Percentiles rank a stretch among this genome's conserved stretches.
Evolutionary conservation across 92 coral and sea anemone species (phyloP).

Genomic region (Pocillopora meandrina): DNA sequence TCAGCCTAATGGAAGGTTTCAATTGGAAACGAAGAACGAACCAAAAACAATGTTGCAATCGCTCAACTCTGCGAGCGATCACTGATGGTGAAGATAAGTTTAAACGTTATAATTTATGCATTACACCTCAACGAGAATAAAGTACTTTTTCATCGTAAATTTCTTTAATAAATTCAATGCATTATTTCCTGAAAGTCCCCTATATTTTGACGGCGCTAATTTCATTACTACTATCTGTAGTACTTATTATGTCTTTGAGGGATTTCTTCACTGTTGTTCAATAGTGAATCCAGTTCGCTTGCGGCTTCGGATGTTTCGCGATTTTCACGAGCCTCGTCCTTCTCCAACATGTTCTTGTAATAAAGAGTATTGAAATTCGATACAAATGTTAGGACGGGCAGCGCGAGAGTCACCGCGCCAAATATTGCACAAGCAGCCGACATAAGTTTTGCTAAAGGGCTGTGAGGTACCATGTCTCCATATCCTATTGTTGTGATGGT

Average conservation of each 20-base stretch:
- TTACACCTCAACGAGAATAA: neutral
- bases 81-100: neutral
- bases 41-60: neutral
- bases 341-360: slow-evolving; percentile 82
- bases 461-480: slow-evolving; percentile 90
- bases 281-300: slow-evolving; percentile 12
- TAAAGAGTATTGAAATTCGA: slow-evolving; percentile 93
- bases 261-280: neutral
- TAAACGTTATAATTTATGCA: slow-evolving; percentile 4
- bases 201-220: neutral
- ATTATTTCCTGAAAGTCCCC: neutral
- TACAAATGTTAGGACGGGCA: slow-evolving; percentile 93
- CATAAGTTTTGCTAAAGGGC: slow-evolving; percentile 74
- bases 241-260: neutral
- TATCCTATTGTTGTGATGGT: slow-evolving; percentile 97
- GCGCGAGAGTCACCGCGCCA: slow-evolving; percentile 91
- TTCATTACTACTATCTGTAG: neutral
- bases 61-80: neutral
- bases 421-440: slow-evolving; percentile 89
- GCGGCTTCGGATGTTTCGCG: neutral
- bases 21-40: neutral
- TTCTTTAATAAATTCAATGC: slow-evolving; percentile 6
- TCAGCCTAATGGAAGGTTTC: neutral
- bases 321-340: neutral
- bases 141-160: neutral